phyloP scores from a whole-genome alignment of 2,888 invertebrate genomes.

The Synergus laeviventris region DNA sequence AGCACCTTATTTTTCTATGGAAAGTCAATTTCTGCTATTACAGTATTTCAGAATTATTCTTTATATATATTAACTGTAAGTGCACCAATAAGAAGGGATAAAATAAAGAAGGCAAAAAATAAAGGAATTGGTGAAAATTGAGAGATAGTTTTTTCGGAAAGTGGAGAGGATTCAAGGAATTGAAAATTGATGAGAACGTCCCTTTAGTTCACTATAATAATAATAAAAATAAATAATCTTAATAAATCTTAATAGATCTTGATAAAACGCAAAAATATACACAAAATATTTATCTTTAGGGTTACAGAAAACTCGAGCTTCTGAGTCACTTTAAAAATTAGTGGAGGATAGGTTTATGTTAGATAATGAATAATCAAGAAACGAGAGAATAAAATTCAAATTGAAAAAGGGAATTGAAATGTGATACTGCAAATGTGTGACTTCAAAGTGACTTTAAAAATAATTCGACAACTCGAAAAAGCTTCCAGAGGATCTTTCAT shows the following conservation, averaged over 20 bases:
- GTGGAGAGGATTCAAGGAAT: not conserved
- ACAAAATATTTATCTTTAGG: not conserved
- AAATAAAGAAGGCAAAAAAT: not conserved
- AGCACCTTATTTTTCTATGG: constrained; percentile 39
- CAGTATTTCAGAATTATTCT: constrained; percentile 39
- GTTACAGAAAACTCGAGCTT: constrained; percentile 11
- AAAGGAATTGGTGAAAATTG: not conserved
- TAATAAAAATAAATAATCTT: too few species aligned
- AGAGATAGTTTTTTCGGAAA: not conserved
- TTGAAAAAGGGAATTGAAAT: not conserved
- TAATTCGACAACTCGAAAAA: not conserved
- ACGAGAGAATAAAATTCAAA: not conserved
- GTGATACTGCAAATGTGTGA: constrained; percentile 10
- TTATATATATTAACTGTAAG: constrained; percentile 25
- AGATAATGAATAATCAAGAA: not conserved
- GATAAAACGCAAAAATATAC: not conserved
- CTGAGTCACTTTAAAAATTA: constrained; percentile 15
- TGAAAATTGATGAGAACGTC: not conserved
- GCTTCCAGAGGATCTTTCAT: not conserved
- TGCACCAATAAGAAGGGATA: constrained; percentile 5
- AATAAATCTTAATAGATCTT: not conserved
- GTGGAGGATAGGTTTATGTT: not conserved
- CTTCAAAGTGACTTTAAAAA: not conserved
- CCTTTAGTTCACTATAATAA: constrained; percentile 20
- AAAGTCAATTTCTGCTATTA: constrained; percentile 38